Conservation (phyloP, 2,113 vertebrate genomes). For the Cavia aperea region DNA sequence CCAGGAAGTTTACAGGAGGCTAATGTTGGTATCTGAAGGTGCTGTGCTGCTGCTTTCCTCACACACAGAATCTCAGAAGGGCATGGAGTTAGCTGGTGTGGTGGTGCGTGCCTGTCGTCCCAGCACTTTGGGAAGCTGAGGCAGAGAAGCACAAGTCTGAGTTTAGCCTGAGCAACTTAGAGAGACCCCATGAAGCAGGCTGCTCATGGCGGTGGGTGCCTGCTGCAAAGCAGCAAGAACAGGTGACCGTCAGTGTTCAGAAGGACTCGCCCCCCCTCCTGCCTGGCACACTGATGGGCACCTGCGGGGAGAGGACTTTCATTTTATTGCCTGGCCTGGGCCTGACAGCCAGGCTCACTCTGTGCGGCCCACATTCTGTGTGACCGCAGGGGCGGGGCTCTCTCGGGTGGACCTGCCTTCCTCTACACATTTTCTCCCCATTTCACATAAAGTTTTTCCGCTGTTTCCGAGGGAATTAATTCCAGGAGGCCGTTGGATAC, state of each 20-base stretch:
- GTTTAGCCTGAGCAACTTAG: not conserved
- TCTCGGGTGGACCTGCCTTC: not conserved
- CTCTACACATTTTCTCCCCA: not conserved
- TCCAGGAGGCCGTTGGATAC: not conserved
- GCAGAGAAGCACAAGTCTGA: not conserved
- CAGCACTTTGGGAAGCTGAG: not conserved
- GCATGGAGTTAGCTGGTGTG: not conserved
- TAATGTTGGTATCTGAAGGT: not conserved
- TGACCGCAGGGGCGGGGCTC: not conserved
- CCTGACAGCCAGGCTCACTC: not conserved
- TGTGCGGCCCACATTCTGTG: no score
- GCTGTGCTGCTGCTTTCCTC: not conserved
- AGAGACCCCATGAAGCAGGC: not conserved
- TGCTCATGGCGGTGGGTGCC: not conserved
- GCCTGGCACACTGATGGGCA: not conserved
- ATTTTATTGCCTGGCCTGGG: not conserved
- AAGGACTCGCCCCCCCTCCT: not conserved
- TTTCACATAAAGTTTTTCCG: not conserved
- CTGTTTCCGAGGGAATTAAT: not conserved
- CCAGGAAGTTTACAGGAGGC: not conserved
- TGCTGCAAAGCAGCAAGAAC: not conserved
- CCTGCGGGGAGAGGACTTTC: not conserved
- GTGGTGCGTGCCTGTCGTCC: not conserved
- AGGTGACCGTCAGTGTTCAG: not conserved
- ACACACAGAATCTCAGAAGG: not conserved